These are phyloP conservation scores for Dendrophyllia cribrosa DNA, from an alignment of 64 coral and sea anemone genomes.

Conservation along the genomic window DNA sequence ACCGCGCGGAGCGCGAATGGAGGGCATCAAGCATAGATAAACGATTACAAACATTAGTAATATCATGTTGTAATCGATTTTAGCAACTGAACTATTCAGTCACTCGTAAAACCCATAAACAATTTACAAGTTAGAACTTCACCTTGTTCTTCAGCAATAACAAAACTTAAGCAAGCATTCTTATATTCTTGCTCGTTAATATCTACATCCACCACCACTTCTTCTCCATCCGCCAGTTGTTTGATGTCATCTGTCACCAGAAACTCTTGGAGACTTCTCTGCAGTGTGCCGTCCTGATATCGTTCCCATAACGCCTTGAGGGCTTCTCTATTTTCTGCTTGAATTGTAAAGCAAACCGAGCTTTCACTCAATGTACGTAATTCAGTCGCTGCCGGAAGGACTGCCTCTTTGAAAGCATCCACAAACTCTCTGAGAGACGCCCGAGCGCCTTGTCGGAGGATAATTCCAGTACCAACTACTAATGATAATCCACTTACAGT, in stretches of 20 bases:
- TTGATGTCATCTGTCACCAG: not conserved
- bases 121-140: not conserved
- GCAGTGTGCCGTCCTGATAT: not conserved
- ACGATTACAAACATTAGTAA: too few relatives aligned
- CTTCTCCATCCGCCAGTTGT: not conserved
- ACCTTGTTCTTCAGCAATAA: not conserved
- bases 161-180: not conserved
- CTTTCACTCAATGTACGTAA: not conserved
- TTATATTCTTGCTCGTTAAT: constrained; percentile 1
- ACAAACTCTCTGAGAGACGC: not conserved
- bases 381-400: not conserved
- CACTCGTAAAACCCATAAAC: not conserved
- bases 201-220: not conserved
- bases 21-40: too few relatives aligned
- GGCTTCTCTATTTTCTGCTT: not conserved
- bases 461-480: not conserved
- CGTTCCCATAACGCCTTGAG: not conserved
- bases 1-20: too few relatives aligned
- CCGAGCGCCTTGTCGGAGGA: not conserved
- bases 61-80: too few relatives aligned
- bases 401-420: not conserved
- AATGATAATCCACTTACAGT: not conserved
- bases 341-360: not conserved
- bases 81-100: not conserved
- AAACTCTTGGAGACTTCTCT: not conserved